Evolutionary conservation across 2,797 vertebrate species (phyloP).

Genomic region (Calcarius lapponicus): DNA sequence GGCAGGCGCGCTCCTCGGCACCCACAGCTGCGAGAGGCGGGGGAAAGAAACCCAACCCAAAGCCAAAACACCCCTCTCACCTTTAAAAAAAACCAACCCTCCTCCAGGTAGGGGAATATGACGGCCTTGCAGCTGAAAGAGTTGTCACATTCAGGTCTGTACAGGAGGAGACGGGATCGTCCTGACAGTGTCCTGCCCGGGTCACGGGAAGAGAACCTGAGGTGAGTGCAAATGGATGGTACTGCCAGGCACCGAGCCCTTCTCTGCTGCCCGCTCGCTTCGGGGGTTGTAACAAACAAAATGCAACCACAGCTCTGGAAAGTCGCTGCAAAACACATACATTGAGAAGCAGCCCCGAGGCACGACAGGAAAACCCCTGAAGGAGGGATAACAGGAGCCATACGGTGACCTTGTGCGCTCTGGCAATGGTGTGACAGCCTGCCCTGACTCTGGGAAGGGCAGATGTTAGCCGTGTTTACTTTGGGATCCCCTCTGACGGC

Average conservation of each 20-base stretch:
- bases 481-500: neutral
- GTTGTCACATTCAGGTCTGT: slow-evolving; percentile 91
- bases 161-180: slow-evolving; percentile 89
- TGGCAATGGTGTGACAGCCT: neutral
- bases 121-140: slow-evolving; percentile 90
- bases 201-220: slow-evolving; percentile 77
- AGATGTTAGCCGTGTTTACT: neutral
- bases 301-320: neutral
- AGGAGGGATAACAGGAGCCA: neutral
- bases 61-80: neutral
- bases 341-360: neutral
- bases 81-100: neutral
- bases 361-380: accelerated
- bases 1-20: slow-evolving; percentile 32
- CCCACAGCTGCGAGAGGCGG: slow-evolving; percentile 24
- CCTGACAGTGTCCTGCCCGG: slow-evolving; percentile 77
- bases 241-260: neutral
- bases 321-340: neutral
- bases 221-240: slow-evolving; percentile 77
- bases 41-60: neutral
- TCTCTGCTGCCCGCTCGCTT: neutral
- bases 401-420: neutral
- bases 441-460: neutral
- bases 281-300: neutral
- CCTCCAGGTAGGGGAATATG: slow-evolving; percentile 77